Evolutionary conservation across 2,888 invertebrate species (phyloP), one percentile per base, ranked within the genome.

Genomic region (Ctena decussata): DNA sequence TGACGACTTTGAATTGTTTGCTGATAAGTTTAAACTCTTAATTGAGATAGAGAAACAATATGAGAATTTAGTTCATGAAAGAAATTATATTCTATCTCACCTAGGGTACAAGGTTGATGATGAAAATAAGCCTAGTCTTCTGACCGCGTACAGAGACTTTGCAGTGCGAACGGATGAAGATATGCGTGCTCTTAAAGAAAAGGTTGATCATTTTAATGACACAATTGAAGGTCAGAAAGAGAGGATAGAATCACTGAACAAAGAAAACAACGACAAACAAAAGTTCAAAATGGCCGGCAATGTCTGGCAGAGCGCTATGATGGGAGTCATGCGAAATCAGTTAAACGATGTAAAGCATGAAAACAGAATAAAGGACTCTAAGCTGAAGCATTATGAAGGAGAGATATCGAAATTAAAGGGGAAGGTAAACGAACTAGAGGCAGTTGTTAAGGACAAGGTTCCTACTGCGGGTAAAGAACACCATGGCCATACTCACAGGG

Each of bases 251-350:
- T 57, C 41, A 32, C 78, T 89, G n/a, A 81, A 86, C 44, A 82
- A 86, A 49, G 86, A 87, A 35, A 57, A 77, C 12, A 84, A 89
- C 49, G 82, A 79, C 1, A 77, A 84, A 0, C 71, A 85, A 74
- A 86, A 87, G 53, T 41, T 90, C 71, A 86, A 90, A n/a, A 73
- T 77, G 11, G 92, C 91, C 0, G 85, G 90, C 15, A 85, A 75
- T 37, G 91, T 91, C 5, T 94, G 93, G 93, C 93, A 93, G 81
- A 85, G 87, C 24, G 92, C 93, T 35, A 90, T 93, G 24, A 90
- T 93, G 90, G 85, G 87, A 11, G 92, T 94, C 12, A 92, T 94
- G 92, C 77, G 92, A 30, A 91, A 92, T 57, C 93, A 94, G 75
- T 82, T 93, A 0, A 90, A 92, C 57, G 93, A 92, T 74, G 77